Conservation (phyloP, 2,888 invertebrate genomes). For the Ypsolopha sequella region DNA sequence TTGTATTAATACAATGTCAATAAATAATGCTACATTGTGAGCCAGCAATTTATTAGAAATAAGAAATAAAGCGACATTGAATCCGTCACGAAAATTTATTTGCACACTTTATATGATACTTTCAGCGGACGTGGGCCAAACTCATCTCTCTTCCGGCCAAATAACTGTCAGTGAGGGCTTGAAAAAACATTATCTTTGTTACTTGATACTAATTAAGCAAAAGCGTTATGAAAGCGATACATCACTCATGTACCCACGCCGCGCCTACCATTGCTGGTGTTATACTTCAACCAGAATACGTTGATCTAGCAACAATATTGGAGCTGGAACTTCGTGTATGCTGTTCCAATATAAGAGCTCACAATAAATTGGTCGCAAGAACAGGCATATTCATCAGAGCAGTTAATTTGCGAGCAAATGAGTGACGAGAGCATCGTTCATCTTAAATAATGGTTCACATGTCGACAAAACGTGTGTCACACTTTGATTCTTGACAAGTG, state of each 20-base stretch:
- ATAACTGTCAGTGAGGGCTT: conserved; percentile 12
- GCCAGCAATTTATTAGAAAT: too few relatives aligned
- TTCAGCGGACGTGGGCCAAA: conserved; percentile 7
- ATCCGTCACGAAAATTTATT: neutral
- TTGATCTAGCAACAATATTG: conserved; percentile 16
- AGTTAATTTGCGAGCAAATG: conserved; percentile 65
- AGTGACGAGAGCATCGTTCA: conserved; percentile 63
- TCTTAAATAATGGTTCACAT: conserved; percentile 14
- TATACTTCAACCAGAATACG: conserved; percentile 18
- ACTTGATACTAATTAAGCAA: conserved; percentile 60
- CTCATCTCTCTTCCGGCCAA: conserved; percentile 13
- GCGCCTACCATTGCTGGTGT: conserved; percentile 31
- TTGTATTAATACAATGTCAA: too few relatives aligned
- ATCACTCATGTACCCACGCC: conserved; percentile 44
- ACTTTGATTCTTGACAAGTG: too few relatives aligned
- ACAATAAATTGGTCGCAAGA: conserved; percentile 27
- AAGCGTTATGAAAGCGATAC: conserved; percentile 58
- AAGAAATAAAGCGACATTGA: too few relatives aligned
- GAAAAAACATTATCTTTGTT: conserved; percentile 52
- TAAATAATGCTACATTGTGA: too few relatives aligned
- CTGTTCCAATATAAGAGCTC: conserved; percentile 21
- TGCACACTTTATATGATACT: conserved; percentile 3
- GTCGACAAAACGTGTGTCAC: conserved; percentile 1
- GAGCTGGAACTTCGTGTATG: conserved; percentile 2
- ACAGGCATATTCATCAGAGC: conserved; percentile 56